Base-by-base conservation (phyloP, 2,888 invertebrate genomes). In the Agrochola lychnidis region DNA sequence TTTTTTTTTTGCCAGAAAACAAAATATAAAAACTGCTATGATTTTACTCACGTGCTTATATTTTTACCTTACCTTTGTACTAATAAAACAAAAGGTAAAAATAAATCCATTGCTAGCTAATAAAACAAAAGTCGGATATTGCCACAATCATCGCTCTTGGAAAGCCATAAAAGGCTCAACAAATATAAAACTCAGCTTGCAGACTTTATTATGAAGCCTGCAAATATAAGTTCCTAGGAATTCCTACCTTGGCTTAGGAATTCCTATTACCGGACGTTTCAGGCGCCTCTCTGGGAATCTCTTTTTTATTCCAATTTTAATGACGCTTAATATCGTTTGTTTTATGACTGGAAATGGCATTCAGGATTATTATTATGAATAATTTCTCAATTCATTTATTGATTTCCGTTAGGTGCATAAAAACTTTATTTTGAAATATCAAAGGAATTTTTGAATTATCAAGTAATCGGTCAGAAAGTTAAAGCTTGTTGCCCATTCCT, bases 201-300 rank as follows among this genome's bases (percentile, higher is more conserved):
- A 72, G 76, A 57, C 70, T 73, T 76, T 81, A 84, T 76, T 67
- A 76, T 40, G 72, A 62, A 76, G 63, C 51, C 62, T 22, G 51
- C 51, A 81, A 76, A 85, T 81, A 76, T 85, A 83, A 76, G 76
- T 73, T 75, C 78, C 70, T 69, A 78, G 70, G 16, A 75, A 82
- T 84, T 78, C 86, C 68, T 75, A 57, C 73, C 73, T 66, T 59
- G 66, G 56, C 78, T 70, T 73, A 81, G 45, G 86, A 85, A 85
- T 85, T 82, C 70, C 40, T 75, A 84, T 78, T 85, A 71, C 72
- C 19, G 68, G 78, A 78, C 73, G 68, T 56, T 82, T 76, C 48
- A 73, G 74, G 59, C 76, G 67, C 14, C 70, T 62, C 62, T 14
- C 7, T 30, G 59, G 70, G 73, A 76, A 74, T 85, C 69, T 85